phyloP scores from a whole-genome alignment of 2,888 invertebrate species.

The Omphaloscelis lunosa region DNA sequence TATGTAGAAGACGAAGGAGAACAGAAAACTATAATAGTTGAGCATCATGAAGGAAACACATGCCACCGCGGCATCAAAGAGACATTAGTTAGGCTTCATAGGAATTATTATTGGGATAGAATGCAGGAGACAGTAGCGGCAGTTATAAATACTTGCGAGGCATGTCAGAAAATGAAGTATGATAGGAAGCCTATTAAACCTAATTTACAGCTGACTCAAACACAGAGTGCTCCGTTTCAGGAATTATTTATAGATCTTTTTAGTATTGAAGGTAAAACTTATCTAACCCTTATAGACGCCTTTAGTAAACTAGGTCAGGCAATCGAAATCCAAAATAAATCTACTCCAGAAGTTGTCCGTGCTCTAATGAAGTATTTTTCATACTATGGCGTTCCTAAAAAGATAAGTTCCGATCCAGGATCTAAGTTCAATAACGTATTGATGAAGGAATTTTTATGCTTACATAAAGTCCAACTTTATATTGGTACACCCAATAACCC shows the following conservation, averaged over 20 bases:
- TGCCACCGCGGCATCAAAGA: constrained; percentile 2
- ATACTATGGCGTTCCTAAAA: constrained; percentile 24
- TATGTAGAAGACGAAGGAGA: constrained; percentile 1
- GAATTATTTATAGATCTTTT: constrained; percentile 28
- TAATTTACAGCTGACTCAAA: constrained; percentile 11
- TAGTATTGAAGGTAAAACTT: constrained; percentile 16
- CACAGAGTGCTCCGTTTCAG: constrained; percentile 5
- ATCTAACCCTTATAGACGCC: no score
- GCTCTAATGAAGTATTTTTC: constrained; percentile 29
- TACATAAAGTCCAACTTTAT: constrained; percentile 3
- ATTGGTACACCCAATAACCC: constrained; percentile 23
- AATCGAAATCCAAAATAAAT: constrained; percentile 9
- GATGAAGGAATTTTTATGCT: not conserved
- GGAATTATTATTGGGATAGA: constrained; percentile 8
- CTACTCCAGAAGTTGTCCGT: constrained; percentile 23
- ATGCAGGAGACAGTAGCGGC: constrained; percentile 10
- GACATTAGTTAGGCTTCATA: constrained; percentile 1
- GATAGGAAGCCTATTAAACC: constrained; percentile 29
- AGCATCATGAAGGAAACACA: not conserved
- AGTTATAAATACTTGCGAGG: constrained; percentile 8
- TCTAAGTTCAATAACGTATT: constrained; percentile 26
- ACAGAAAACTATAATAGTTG: not conserved
- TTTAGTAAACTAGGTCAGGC: no score
- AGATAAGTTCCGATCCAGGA: constrained; percentile 24
- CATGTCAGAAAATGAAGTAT: constrained; percentile 21